These are phyloP conservation scores for Danio kyathit DNA, from an alignment of 2,797 vertebrate species.

Conservation along the genomic window DNA sequence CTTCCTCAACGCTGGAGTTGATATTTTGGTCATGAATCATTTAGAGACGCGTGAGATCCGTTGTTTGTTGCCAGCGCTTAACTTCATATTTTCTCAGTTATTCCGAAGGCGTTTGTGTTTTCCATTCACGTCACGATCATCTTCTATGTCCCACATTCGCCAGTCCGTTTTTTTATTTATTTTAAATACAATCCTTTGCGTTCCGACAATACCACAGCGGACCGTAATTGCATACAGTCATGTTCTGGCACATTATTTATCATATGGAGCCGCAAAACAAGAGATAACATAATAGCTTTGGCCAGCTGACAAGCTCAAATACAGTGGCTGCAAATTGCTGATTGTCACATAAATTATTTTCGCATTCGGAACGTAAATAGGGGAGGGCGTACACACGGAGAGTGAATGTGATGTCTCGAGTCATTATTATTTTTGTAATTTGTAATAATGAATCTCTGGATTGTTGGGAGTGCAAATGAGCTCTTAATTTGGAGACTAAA, in stretches of 20 bases:
- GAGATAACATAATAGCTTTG: constrained; percentile 62
- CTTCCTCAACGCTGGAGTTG: constrained; percentile 69
- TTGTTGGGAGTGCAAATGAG: constrained; percentile 78
- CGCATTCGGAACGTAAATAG: constrained; percentile 59
- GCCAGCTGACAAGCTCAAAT: constrained; percentile 58
- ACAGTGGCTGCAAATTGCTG: constrained; percentile 61
- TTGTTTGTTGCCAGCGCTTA: constrained; percentile 23
- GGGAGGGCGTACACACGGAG: constrained; percentile 64
- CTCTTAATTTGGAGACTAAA: constrained; percentile 81
- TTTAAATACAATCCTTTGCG: constrained; percentile 36
- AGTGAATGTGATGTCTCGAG: constrained; percentile 77
- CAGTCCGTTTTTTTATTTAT: constrained; percentile 5
- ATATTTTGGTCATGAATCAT: constrained; percentile 66
- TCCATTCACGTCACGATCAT: constrained; percentile 33
- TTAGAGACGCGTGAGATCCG: constrained; percentile 25
- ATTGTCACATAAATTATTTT: constrained; percentile 65
- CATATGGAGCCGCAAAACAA: constrained; percentile 57
- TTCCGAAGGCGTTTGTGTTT: constrained; percentile 25
- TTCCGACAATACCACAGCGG: constrained; percentile 47
- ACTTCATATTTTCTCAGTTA: constrained; percentile 20
- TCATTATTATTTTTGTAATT: constrained; percentile 82
- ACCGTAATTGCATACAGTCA: constrained; percentile 54
- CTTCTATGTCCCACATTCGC: constrained; percentile 12
- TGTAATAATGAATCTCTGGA: constrained; percentile 77
- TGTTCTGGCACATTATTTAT: constrained; percentile 58